These are phyloP conservation scores for Siniperca obscura DNA, from an alignment of 2,797 vertebrate genomes.

Conservation along the genomic window DNA sequence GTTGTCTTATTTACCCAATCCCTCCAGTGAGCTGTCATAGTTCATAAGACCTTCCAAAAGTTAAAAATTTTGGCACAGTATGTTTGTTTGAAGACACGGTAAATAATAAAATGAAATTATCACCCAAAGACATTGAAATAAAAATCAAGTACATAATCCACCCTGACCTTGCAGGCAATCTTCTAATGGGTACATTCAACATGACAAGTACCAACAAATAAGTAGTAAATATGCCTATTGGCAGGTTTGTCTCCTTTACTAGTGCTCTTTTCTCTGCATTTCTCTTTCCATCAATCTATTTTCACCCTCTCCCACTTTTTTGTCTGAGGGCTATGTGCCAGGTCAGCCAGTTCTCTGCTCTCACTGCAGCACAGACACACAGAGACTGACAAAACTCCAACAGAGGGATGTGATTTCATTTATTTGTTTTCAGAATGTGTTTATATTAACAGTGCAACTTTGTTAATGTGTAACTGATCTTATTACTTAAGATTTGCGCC, in stretches of 20 bases:
- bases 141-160: slow-evolving; percentile 5
- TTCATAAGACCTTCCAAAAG: background rate
- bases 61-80: background rate
- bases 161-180: background rate
- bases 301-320: slow-evolving; percentile 21
- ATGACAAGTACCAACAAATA: slow-evolving; percentile 14
- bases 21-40: background rate
- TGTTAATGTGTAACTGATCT: background rate
- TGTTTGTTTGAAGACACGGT: background rate
- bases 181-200: slow-evolving; percentile 1
- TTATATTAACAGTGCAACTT: slow-evolving; percentile 2
- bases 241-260: slow-evolving; percentile 5
- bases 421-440: slow-evolving; percentile 15
- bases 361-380: slow-evolving; percentile 46
- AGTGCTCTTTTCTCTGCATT: background rate
- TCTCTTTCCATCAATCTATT: slow-evolving; percentile 33
- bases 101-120: background rate
- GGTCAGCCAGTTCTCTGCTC: slow-evolving; percentile 39
- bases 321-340: slow-evolving; percentile 27
- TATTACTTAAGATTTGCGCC: slow-evolving; percentile 13
- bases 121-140: background rate
- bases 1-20: background rate
- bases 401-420: slow-evolving; percentile 17
- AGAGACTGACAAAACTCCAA: slow-evolving; percentile 21
- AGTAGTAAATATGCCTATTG: background rate